Conservation (phyloP, 2,797 vertebrate species). For the Triplophysa yarkandensis region DNA sequence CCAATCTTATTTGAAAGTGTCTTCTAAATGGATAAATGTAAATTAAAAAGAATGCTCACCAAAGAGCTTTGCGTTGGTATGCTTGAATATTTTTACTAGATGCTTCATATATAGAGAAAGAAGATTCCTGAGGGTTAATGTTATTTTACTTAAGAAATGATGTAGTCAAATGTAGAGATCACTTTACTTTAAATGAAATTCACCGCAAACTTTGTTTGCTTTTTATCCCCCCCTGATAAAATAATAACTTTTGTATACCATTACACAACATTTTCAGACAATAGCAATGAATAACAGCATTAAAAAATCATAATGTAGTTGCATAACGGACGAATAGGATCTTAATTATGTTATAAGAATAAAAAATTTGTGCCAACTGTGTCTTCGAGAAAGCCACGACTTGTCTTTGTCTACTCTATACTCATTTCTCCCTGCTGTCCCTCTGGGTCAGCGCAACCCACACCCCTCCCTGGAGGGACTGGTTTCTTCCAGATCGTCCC, state of each 20-base stretch:
- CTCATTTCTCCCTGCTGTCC: conserved; percentile 1
- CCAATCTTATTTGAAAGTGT: background rate
- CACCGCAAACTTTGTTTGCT: no score
- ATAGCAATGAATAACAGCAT: no score
- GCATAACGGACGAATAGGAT: no score
- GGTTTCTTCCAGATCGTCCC: conserved; percentile 56
- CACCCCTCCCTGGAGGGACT: conserved; percentile 44
- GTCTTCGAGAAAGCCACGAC: background rate
- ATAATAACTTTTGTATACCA: no score
- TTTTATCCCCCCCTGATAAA: no score
- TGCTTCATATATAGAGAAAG: background rate
- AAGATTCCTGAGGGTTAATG: background rate
- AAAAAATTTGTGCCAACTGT: conserved; percentile 17
- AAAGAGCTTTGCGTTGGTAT: background rate
- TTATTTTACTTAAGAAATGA: no score
- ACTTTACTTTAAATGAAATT: no score
- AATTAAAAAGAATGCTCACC: background rate
- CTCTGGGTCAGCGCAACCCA: conserved; percentile 10
- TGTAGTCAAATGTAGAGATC: no score
- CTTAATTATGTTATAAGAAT: no score
- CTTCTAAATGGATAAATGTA: background rate
- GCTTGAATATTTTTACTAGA: background rate
- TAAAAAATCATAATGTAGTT: no score
- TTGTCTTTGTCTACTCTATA: background rate
- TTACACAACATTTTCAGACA: no score